A percentile compares a stretch with the other conserved stretches of the same genome.
Conservation (phyloP, 2,113 vertebrate genomes). For the Mola mola region DNA sequence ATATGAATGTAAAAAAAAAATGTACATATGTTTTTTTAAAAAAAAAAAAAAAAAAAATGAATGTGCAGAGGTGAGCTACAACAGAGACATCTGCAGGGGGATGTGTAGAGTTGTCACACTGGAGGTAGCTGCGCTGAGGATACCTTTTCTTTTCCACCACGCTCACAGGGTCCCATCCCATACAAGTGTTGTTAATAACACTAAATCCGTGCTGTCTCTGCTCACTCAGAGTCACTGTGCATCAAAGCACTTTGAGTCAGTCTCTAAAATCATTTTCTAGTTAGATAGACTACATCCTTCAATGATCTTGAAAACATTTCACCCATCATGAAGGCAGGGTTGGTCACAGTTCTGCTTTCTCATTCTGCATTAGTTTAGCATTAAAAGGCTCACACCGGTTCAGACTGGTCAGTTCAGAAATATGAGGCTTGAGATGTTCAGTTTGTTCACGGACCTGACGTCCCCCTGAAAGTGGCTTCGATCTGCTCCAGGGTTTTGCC, state of each 20-base stretch:
- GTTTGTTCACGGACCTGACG: constrained; percentile 53
- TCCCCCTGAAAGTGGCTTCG: constrained; percentile 84
- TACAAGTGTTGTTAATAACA: background rate
- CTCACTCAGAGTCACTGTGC: background rate
- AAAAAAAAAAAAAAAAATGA: too few relatives aligned
- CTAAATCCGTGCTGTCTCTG: background rate
- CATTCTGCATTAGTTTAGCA: background rate
- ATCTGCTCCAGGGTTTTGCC: constrained; percentile 93
- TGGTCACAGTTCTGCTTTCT: background rate
- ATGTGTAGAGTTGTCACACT: background rate
- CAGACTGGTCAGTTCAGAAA: background rate
- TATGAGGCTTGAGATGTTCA: background rate
- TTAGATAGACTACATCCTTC: too few relatives aligned
- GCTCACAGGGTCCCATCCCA: background rate
- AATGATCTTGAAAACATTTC: background rate
- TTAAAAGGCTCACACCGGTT: too few relatives aligned
- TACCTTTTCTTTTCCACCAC: background rate
- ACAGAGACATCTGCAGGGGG: constrained; percentile 16
- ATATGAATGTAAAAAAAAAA: too few relatives aligned
- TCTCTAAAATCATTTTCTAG: too few relatives aligned
- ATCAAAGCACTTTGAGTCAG: background rate
- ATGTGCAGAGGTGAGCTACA: background rate
- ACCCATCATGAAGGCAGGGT: too few relatives aligned
- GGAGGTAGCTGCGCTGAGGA: background rate
- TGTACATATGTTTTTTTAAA: too few relatives aligned